Evolutionary conservation across 2,113 vertebrate species (phyloP).

Genomic region (Trachemys scripta): DNA sequence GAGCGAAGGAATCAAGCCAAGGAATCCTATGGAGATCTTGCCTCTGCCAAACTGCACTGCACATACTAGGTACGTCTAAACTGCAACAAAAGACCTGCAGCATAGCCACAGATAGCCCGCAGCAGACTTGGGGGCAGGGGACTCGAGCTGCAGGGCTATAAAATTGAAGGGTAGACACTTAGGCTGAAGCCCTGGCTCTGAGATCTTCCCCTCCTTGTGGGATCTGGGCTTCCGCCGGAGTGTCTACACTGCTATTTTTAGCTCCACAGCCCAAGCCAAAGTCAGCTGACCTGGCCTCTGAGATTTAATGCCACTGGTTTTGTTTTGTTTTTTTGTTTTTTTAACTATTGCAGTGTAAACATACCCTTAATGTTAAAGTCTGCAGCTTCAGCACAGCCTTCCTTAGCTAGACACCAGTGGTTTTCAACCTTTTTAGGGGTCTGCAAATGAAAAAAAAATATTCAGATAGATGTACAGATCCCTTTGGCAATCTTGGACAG

Average conservation of each 20-base stretch:
- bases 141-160: background rate
- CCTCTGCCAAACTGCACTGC: background rate
- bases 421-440: background rate
- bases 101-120: background rate
- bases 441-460: background rate
- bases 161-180: background rate
- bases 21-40: background rate
- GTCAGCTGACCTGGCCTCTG: background rate
- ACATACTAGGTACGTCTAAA: background rate
- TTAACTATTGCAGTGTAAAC: background rate
- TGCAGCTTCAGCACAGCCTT: background rate
- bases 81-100: background rate
- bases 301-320: background rate
- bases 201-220: background rate
- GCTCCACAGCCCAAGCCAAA: background rate
- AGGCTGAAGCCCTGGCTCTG: background rate
- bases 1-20: background rate
- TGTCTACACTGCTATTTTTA: background rate
- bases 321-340: background rate
- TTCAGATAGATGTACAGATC: background rate
- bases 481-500: background rate
- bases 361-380: background rate
- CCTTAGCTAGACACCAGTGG: background rate
- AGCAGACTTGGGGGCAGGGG: background rate
- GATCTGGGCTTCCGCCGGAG: background rate